Percentiles rank a stretch among this genome's conserved stretches.
These are phyloP conservation scores for Nasua narica DNA, from an alignment of 2,797 vertebrate species.

Conservation along the genomic window DNA sequence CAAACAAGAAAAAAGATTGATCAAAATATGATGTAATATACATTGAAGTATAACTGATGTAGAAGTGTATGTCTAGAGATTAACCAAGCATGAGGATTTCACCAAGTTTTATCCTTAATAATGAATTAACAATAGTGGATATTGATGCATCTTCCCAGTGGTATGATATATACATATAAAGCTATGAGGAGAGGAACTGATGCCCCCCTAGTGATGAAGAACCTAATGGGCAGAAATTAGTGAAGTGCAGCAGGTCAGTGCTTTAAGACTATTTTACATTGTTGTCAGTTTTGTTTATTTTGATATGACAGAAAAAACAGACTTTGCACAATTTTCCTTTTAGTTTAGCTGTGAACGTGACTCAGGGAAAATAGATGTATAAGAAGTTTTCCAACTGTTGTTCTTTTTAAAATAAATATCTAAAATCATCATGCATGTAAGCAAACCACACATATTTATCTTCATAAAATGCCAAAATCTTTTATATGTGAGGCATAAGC, in stretches of 20 bases:
- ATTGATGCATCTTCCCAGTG: conserved; percentile 24
- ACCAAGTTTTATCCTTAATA: background rate
- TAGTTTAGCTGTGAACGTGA: conserved; percentile 24
- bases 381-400: background rate
- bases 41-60: background rate
- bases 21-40: background rate
- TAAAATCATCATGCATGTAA: background rate
- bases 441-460: conserved; percentile 31
- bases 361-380: background rate
- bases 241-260: conserved; percentile 10
- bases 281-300: conserved; percentile 52
- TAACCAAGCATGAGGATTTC: background rate
- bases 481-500: background rate
- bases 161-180: background rate
- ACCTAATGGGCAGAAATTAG: conserved; percentile 51
- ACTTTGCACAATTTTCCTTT: conserved; percentile 10
- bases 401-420: conserved; percentile 23
- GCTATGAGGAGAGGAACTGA: conserved; percentile 34
- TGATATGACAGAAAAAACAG: conserved; percentile 18
- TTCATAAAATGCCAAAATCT: conserved; percentile 18
- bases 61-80: background rate
- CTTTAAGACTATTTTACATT: conserved; percentile 68
- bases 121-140: conserved; percentile 13
- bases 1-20: background rate
- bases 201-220: conserved; percentile 27